These are phyloP conservation scores for Pentalonia nigronervosa DNA, from an alignment of 1,140 invertebrate species.

Conservation along the genomic window DNA sequence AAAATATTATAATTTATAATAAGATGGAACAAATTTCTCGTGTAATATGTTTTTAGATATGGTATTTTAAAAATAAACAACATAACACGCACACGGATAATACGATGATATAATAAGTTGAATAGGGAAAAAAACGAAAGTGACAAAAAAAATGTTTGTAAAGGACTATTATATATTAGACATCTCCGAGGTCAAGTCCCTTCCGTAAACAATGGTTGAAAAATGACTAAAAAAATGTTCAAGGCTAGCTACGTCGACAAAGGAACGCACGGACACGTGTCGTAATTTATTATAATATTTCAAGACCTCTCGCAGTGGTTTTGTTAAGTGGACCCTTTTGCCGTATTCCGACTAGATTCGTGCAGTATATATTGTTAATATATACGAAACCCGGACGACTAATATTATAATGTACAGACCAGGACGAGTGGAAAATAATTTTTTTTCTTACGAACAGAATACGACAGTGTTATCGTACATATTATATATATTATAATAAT, in stretches of 20 bases:
- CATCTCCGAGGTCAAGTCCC: slow-evolving; percentile 17
- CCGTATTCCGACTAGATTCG: not conserved
- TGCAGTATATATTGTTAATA: not conserved
- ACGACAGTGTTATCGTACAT: not conserved
- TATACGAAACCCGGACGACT: not conserved
- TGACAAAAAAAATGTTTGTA: not conserved
- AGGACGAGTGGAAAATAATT: not conserved
- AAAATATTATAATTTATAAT: not conserved
- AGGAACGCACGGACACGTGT: not conserved
- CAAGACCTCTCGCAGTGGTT: slow-evolving; percentile 30
- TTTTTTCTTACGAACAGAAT: not conserved
- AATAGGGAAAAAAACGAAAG: slow-evolving; percentile 30
- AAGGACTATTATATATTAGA: not conserved
- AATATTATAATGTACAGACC: not conserved
- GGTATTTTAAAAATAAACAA: not conserved
- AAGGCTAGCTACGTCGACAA: slow-evolving; percentile 11
- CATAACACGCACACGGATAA: not conserved
- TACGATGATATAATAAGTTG: not conserved
- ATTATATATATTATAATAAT: not conserved
- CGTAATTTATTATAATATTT: slow-evolving; percentile 32
- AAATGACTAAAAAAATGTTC: slow-evolving; percentile 30
- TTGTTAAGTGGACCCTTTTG: slow-evolving; percentile 42
- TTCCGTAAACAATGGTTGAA: slow-evolving; percentile 46
- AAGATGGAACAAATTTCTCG: not conserved
- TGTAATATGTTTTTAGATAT: not conserved